A percentile compares a stretch with the other conserved stretches of the same genome.
Evolutionary conservation across 2,113 vertebrate species (phyloP).

Genomic region (Scartelaos histophorus): DNA sequence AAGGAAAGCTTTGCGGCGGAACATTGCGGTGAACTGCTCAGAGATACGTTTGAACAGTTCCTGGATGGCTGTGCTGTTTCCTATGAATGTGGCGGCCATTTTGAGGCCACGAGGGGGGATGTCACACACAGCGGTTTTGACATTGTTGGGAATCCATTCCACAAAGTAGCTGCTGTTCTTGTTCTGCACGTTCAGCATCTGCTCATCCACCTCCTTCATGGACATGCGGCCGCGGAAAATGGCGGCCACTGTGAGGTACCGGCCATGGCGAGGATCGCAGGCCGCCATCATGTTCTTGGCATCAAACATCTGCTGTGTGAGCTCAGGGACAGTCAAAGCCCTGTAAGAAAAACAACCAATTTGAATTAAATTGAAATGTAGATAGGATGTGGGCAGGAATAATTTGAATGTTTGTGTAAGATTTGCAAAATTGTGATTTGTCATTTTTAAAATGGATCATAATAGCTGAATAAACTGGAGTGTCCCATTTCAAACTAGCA

Average conservation of each 20-base stretch:
- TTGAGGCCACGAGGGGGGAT: conserved; percentile 91
- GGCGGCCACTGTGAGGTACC: conserved; percentile 77
- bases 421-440: not conserved
- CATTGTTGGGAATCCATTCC: conserved; percentile 96
- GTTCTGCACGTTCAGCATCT: conserved; percentile 90
- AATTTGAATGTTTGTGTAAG: no score
- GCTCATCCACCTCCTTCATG: conserved; percentile 83
- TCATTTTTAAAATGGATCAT: no score
- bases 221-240: conserved; percentile 82
- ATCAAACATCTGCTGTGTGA: conserved; percentile 82
- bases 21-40: conserved; percentile 80
- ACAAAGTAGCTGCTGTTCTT: conserved; percentile 97
- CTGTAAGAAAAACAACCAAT: conserved; percentile 6
- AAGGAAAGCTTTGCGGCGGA: conserved; percentile 79
- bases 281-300: conserved; percentile 83
- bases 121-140: conserved; percentile 91
- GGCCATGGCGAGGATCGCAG: conserved; percentile 79
- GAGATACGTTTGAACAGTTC: conserved; percentile 86
- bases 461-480: not conserved
- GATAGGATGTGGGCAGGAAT: not conserved
- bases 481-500: not conserved
- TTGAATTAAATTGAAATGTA: not conserved
- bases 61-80: conserved; percentile 91
- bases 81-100: conserved; percentile 92
- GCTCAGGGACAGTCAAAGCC: conserved; percentile 63